Conservation (phyloP, 2,888 invertebrate species). For the Coecobrya sp. region DNA sequence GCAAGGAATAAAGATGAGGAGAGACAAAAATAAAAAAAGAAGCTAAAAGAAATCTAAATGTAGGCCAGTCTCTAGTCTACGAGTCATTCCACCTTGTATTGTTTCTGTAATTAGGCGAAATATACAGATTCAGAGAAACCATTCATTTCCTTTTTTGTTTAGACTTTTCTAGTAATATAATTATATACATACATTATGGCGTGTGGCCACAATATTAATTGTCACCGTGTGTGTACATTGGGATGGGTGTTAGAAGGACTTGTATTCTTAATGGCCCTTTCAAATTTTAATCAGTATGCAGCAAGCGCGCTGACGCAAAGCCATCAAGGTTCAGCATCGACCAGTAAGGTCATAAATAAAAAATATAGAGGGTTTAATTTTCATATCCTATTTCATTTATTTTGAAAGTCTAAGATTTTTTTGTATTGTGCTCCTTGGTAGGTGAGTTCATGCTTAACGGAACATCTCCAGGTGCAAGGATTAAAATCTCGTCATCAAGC, state of each 20-base stretch:
- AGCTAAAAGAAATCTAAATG: background rate
- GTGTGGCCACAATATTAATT: background rate
- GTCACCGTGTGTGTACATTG: background rate
- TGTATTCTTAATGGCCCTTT: background rate
- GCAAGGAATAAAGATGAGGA: background rate
- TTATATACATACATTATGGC: too few relatives aligned
- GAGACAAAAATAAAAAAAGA: background rate
- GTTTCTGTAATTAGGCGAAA: background rate
- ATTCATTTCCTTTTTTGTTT: too few relatives aligned
- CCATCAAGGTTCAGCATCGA: constrained; percentile 61
- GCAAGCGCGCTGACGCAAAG: constrained; percentile 32
- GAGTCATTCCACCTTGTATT: background rate
- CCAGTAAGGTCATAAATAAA: constrained; percentile 41
- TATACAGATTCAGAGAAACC: too few relatives aligned
- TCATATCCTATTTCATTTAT: background rate
- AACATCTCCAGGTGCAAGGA: constrained; percentile 27
- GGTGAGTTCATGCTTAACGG: constrained; percentile 35
- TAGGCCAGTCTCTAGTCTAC: background rate
- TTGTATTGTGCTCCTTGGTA: constrained; percentile 2
- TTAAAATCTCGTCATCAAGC: constrained; percentile 23
- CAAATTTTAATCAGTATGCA: background rate
- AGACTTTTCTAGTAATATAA: too few relatives aligned
- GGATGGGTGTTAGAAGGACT: background rate
- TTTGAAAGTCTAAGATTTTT: too few relatives aligned
- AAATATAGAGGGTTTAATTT: background rate